Evolutionary conservation across 2,888 invertebrate genomes (phyloP), one percentile per base, ranked within the genome.

Genomic region (Drosophila incognita): DNA sequence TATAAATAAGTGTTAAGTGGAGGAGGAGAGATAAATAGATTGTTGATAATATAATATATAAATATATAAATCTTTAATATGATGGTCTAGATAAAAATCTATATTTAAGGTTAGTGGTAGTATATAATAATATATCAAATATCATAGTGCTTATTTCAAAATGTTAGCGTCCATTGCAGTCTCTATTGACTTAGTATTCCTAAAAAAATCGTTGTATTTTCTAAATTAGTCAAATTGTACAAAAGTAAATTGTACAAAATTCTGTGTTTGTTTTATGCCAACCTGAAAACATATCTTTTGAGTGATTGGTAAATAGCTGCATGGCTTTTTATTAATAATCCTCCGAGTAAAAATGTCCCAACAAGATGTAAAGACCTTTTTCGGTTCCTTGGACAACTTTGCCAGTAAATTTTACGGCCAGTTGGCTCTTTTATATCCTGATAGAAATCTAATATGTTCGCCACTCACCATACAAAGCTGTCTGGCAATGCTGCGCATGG

Each of bases 371-470:
- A 40, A 29, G 1, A 42, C 40, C 10, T 68, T 69, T n/a, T 68
- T 68, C 10, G 33, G 15, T 15, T 29, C 51, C 1, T 33, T 68
- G 46, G 64, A 77, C 8, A 40, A 11, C 0, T 80, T 80, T 31
- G 21, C 66, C n/a, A 48, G 36, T 42, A 13, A 33, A 6, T 52
- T 80, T 15, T 59, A 69, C 11, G 33, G 36, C 2, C 48, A 60
- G 21, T 15, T 80, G 7, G 13, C 49, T 15, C 13, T 2, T 0
- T 18, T 36, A 10, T 63, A 66, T 65, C 60, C 74, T 13, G 59
- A 42, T 15, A 53, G 24, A 18, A 81, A 83, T 54, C 33, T 83
- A 13, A 58, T 83, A 13, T 81, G 51, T 52, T 81, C 80, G 1
- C 81, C 80, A 13, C 42, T 83, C 2, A 65, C 69, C 27, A 52